Base-by-base conservation (phyloP, 2,888 invertebrate species). In the Amiota minor region DNA sequence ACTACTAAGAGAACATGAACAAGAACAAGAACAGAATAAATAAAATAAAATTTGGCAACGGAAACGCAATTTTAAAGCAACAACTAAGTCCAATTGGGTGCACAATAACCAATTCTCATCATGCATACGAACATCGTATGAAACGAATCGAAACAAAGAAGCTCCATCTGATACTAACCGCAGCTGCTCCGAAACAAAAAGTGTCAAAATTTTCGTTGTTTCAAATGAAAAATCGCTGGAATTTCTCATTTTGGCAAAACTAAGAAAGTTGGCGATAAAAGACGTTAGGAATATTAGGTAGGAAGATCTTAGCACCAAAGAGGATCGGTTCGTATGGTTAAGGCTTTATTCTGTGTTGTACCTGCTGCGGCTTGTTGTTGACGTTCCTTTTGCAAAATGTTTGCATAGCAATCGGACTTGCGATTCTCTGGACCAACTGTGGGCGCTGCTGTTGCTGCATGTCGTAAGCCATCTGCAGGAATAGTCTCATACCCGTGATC, bases 401-500 rank as follows among this genome's bases (percentile, higher is more conserved):
- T 88, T 9, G 88, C 83, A 78, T 89, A 89, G 73, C 90, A 88
- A 78, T 89, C 90, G n/a, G 89, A 89, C 74, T 89, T 89, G 35
- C 89, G 88, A 79, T 89, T 89, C 72, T 86, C 87, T 45, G 86
- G 80, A 35, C 80, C 77, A 69, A 81, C 80, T 35, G 35, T 35
- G 35, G 35, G 6, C 6, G 35, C 35, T 56, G 80, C 80, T 20
- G 16, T 11, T 9, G 49, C 46, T 12, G 50, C 11, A 14, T 72
- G 75, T 71, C 78, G 79, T 23, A 80, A 76, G 1, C 85, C 79
- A 78, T 89, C 88, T 18, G 89, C 90, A 14, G 90, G 90, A 79
- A 90, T 90, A 3, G 93, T 93, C 86, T 93, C 93, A 80, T 93
- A 93, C 0, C 93, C 93, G n/a, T 93, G 93, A 84, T 93, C 93